phyloP scores from a whole-genome alignment of 2,113 vertebrate genomes.

The Seriola aureovittata region DNA sequence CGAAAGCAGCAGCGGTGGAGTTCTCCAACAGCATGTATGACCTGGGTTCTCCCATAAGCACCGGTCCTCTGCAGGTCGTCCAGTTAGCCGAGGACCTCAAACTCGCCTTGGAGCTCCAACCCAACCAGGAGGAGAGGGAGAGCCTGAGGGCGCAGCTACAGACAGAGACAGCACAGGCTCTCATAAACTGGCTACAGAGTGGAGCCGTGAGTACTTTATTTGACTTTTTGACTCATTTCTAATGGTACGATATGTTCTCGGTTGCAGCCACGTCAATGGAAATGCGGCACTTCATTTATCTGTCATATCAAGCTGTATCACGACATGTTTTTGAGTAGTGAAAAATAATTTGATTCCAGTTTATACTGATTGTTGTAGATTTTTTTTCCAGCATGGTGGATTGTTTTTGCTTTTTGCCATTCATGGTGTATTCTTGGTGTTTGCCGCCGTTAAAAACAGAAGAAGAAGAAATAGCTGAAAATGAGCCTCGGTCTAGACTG shows the following conservation, averaged over 20 bases:
- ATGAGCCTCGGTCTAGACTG: background rate
- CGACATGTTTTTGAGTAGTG: background rate
- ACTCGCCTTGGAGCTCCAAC: conserved; percentile 90
- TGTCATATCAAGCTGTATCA: background rate
- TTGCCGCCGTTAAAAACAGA: background rate
- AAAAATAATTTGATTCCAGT: background rate
- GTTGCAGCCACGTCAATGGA: background rate
- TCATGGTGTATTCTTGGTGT: background rate
- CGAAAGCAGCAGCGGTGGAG: conserved; percentile 87
- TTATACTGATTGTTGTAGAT: background rate
- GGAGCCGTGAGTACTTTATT: conserved; percentile 86
- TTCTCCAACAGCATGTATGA: conserved; percentile 87
- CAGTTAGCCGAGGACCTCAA: conserved; percentile 93
- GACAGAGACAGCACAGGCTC: conserved; percentile 84
- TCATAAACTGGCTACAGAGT: conserved; percentile 90
- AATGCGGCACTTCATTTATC: background rate
- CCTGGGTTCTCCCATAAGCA: conserved; percentile 85
- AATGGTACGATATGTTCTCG: background rate
- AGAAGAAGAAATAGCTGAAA: conserved; percentile 10
- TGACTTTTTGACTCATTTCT: background rate
- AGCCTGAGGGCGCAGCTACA: conserved; percentile 90
- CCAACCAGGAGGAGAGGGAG: conserved; percentile 84
- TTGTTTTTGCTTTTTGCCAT: background rate
- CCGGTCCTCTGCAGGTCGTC: conserved; percentile 90
- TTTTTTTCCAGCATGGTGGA: background rate